Evolutionary conservation across 2,888 invertebrate genomes (phyloP), one percentile per base, ranked within the genome.

Genomic region (Ariolimax columbianus): DNA sequence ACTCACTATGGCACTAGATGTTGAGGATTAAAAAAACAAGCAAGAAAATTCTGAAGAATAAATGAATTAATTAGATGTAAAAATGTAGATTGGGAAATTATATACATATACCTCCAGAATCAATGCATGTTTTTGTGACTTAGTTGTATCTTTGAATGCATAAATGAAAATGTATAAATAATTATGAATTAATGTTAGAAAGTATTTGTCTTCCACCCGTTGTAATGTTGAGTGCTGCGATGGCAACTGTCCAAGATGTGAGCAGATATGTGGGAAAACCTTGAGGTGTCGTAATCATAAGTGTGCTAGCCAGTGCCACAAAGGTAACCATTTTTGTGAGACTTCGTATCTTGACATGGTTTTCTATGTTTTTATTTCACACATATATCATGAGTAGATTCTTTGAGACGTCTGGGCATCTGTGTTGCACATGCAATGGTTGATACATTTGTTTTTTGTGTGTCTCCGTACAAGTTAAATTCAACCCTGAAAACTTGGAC

Each of bases 281-380:
- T 94, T 98, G 17, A 96, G 96, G 47, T 98, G 98, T 94, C 96
- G 97, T 26, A 97, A 97, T 86, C 98, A 98, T 94, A 97, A 97
- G 93, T 98, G 97, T 91, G 94, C 95, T 4, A 96, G 96, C 75
- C 95, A 96, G 17, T 97, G 97, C 92, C 97, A 98, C 91, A 95
- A 95, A 88, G 97, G 94, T 94, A 87, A 83, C 85, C 72, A 36
- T 23, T 11, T 33, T 0, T n/a, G 9, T 63, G 4, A n/a, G 7
- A 4, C 59, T 1, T 63, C 9, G 59, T n/a, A n/a, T 63, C 11
- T n/a, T 26, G 26, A 63, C n/a, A 4, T 63, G n/a, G 7, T 23
- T 63, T 11, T 63, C 11, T 63, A n/a, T n/a, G 11, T 23, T 23
- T 19, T 23, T 17, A 23, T 55, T 55, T 17, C 23, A 19, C 19